Conservation (phyloP, 2,888 invertebrate species). For the Pyrrhia umbra region DNA sequence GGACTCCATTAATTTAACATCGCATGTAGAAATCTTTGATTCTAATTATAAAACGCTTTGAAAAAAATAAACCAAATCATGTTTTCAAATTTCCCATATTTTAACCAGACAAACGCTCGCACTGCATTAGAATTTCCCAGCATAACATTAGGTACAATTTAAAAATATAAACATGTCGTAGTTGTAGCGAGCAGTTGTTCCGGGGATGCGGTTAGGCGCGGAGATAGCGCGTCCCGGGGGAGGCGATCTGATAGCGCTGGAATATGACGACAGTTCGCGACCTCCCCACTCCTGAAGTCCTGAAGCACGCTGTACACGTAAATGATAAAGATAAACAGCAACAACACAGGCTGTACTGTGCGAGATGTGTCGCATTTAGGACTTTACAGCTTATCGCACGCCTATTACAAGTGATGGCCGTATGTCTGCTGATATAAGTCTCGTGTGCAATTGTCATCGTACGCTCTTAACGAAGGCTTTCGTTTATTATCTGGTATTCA, state of each 20-base stretch:
- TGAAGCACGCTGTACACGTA: slow-evolving; percentile 59
- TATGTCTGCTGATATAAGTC: slow-evolving; percentile 37
- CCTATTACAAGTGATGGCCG: slow-evolving; percentile 48
- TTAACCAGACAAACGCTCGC: not conserved
- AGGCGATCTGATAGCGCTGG: slow-evolving; percentile 82
- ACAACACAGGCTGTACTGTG: slow-evolving; percentile 38
- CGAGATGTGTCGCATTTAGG: slow-evolving; percentile 52
- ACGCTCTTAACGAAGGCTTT: slow-evolving; percentile 7
- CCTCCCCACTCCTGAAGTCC: slow-evolving; percentile 69
- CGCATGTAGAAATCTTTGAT: not conserved
- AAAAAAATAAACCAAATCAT: not conserved
- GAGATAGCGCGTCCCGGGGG: slow-evolving; percentile 73
- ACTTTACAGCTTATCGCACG: slow-evolving; percentile 53
- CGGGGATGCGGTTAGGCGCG: slow-evolving; percentile 60
- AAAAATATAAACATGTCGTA: slow-evolving; percentile 65
- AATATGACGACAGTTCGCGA: slow-evolving; percentile 86
- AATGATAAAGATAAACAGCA: slow-evolving; percentile 68
- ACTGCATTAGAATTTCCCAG: slow-evolving; percentile 13
- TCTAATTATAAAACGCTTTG: not conserved
- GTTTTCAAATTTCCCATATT: too few relatives aligned
- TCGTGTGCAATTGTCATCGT: slow-evolving; percentile 35
- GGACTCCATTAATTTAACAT: slow-evolving; percentile 2
- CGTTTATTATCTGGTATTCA: not conserved
- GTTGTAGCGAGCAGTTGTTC: slow-evolving; percentile 59
- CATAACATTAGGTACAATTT: slow-evolving; percentile 44